Conservation (phyloP, 2,113 vertebrate genomes). For the Plectropomus leopardus region DNA sequence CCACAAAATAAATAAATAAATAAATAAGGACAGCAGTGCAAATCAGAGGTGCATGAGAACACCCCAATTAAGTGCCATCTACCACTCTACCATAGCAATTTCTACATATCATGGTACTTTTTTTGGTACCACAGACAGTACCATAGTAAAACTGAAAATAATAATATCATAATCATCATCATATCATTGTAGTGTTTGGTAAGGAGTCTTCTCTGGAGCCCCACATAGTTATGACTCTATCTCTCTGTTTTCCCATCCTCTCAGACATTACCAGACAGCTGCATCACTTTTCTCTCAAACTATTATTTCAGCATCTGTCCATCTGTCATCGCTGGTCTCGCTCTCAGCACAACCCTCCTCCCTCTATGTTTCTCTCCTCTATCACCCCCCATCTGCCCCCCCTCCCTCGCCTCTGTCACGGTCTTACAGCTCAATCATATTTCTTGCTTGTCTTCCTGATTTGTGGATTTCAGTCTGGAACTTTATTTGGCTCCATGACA, state of each 20-base stretch:
- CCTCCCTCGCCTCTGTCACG: neutral
- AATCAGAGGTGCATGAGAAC: too few species aligned
- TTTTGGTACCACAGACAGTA: too few species aligned
- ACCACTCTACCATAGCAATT: too few species aligned
- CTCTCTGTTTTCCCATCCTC: constrained; percentile 15
- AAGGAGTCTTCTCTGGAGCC: constrained; percentile 1
- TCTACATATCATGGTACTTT: too few species aligned
- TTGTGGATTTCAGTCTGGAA: constrained; percentile 16
- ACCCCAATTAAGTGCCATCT: neutral
- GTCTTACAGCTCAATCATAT: constrained; percentile 11
- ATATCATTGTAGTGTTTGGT: neutral
- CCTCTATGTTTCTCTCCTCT: neutral
- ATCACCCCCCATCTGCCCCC: neutral
- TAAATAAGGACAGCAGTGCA: too few species aligned
- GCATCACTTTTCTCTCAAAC: constrained; percentile 49
- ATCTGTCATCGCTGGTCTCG: constrained; percentile 15
- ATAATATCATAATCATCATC: neutral
- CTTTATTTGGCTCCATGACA: neutral
- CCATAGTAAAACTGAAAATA: neutral
- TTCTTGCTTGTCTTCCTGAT: constrained; percentile 46
- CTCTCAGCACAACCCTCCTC: neutral
- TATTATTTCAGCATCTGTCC: constrained; percentile 43
- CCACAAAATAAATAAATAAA: too few species aligned
- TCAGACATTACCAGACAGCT: constrained; percentile 58
- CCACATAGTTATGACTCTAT: constrained; percentile 6